Evolutionary conservation across 2,888 invertebrate genomes (phyloP).

Genomic region (Mellilla xanthometata): DNA sequence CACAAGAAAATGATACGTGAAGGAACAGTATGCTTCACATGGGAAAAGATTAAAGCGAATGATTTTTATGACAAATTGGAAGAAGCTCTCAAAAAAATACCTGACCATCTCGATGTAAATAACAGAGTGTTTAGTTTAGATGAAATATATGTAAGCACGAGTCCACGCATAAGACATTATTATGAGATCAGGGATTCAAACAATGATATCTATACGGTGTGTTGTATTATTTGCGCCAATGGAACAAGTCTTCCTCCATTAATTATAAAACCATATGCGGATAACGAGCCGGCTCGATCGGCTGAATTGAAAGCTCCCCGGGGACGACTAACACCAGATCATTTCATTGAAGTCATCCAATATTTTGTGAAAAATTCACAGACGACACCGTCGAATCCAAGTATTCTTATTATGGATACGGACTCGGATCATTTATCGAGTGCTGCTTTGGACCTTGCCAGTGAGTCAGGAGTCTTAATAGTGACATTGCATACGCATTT

Average conservation of each 20-base stretch:
- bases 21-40: background rate
- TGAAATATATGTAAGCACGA: constrained; percentile 6
- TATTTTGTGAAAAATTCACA: constrained; percentile 9
- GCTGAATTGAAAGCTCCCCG: background rate
- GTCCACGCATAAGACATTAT: background rate
- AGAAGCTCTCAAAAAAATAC: background rate
- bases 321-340: constrained; percentile 1
- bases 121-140: constrained; percentile 12
- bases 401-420: constrained; percentile 11
- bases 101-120: background rate
- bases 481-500: constrained; percentile 7
- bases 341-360: constrained; percentile 6
- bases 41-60: constrained; percentile 4
- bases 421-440: constrained; percentile 9
- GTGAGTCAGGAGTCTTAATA: constrained; percentile 5
- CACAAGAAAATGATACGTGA: background rate
- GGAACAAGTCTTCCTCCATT: constrained; percentile 9
- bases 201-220: constrained; percentile 1
- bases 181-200: background rate
- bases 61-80: constrained; percentile 13
- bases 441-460: constrained; percentile 1
- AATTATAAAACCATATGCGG: background rate
- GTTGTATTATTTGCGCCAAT: constrained; percentile 7
- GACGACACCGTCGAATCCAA: constrained; percentile 8
- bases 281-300: background rate